Evolutionary conservation across 2,888 invertebrate genomes (phyloP), one percentile per base, ranked within the genome.

Genomic region (Drosophila nr. medialis): DNA sequence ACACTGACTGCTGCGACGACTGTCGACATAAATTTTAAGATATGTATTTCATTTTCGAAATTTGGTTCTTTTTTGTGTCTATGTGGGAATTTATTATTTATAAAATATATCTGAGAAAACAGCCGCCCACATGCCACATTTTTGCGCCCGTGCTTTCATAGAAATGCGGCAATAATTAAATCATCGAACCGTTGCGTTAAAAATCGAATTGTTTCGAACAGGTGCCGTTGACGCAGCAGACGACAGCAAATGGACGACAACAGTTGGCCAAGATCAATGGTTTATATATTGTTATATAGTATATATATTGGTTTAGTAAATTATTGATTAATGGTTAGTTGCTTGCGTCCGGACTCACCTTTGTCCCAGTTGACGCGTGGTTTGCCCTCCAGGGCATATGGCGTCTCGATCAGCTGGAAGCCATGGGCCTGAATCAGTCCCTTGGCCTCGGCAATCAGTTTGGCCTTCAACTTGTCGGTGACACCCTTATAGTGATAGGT

Each of bases 331-430:
- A 55, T 68, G 42, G n/a, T 53, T 53, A 49, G 53, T 48, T 27
- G 42, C 11, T 6, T n/a, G 6, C n/a, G 13, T 24, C n/a, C 15
- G 21, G 6, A 90, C 92, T 91, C 60, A 93, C 95, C 96, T 92
- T 96, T 96, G 91, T 96, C 95, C 96, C 96, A 96, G 88, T 95
- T 95, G 27, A 96, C 96, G 38, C 96, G 96, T 56, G 96, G 96
- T 87, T 96, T 96, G 18, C 96, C 96, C 91, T 96, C 96, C 66
- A 96, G 94, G 30, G 96, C 96, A 80, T 95, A 95, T 86, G 96
- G 96, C 0, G 96, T 96, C 77, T 94, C 93, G 55, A 95, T 95
- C 24, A 96, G 95, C 83, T 94, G 94, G 92, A 96, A 96, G 42
- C 96, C 96, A 42, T 95, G 94, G 32, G 94, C 93, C 90, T 95